phyloP scores from a whole-genome alignment of 2,113 vertebrate genomes.

The Aleadryas rufinucha region DNA sequence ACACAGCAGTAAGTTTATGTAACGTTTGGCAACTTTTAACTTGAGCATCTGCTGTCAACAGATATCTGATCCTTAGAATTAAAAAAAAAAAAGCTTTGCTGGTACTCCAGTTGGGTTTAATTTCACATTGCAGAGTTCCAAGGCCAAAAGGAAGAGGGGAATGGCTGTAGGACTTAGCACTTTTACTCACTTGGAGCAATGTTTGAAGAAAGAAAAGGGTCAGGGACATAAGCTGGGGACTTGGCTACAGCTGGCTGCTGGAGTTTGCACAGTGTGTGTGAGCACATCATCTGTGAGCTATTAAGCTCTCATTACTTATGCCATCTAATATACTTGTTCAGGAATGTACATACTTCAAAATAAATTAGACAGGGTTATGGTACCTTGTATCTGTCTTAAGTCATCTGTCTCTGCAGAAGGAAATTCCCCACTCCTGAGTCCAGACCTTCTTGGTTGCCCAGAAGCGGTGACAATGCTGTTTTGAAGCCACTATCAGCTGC shows the following conservation, averaged over 20 bases:
- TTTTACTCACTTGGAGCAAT: neutral
- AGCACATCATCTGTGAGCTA: conserved; percentile 25
- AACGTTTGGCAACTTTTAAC: neutral
- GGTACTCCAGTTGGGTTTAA: neutral
- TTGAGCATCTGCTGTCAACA: neutral
- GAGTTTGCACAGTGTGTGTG: neutral
- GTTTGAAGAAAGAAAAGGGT: neutral
- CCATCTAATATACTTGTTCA: conserved; percentile 44
- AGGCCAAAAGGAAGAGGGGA: neutral
- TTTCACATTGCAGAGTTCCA: neutral
- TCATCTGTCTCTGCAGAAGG: neutral
- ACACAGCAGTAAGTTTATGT: neutral
- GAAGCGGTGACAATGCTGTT: neutral
- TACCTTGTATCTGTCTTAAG: conserved; percentile 36
- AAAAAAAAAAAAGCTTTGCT: neutral
- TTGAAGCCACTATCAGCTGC: neutral
- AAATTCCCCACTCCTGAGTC: neutral
- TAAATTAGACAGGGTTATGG: neutral
- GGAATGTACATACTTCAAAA: conserved; percentile 36
- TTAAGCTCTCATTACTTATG: conserved; percentile 42
- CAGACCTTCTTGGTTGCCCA: neutral
- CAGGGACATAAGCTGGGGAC: neutral
- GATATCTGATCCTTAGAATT: neutral
- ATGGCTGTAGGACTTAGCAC: neutral
- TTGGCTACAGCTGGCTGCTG: neutral